Conservation (phyloP, 2,797 vertebrate species). For the Urocyon cinereoargenteus region DNA sequence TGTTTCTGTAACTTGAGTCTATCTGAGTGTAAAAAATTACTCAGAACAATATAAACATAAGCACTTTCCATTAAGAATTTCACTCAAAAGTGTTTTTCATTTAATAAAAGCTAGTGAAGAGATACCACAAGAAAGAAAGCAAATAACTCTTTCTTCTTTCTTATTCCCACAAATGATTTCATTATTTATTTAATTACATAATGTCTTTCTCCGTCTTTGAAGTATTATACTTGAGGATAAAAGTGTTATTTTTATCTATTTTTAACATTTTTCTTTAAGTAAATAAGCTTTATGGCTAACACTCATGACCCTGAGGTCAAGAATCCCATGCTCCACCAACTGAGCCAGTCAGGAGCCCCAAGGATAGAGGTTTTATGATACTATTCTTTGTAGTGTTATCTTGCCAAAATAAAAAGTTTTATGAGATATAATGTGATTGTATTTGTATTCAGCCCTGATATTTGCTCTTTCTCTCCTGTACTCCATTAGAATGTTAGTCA, state of each 20-base stretch:
- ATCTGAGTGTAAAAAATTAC: not conserved
- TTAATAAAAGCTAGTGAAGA: constrained; percentile 32
- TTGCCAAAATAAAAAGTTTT: not conserved
- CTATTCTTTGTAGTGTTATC: not conserved
- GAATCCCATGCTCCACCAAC: not conserved
- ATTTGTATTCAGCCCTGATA: not conserved
- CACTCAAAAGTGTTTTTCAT: constrained; percentile 1
- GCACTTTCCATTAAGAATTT: constrained; percentile 2
- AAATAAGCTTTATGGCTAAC: not conserved
- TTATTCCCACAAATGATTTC: not conserved
- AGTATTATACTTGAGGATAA: not conserved
- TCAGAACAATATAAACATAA: not conserved
- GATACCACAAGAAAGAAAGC: not conserved
- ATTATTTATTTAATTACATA: constrained; percentile 29
- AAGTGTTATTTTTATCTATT: not conserved
- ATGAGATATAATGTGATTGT: not conserved
- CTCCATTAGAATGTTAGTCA: not conserved
- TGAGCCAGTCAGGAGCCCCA: not conserved
- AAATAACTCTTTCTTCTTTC: constrained; percentile 1
- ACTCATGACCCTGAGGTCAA: not conserved
- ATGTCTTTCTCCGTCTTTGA: not conserved
- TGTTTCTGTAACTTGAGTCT: not conserved
- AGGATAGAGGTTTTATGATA: not conserved
- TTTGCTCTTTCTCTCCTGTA: not conserved
- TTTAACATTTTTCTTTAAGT: not conserved